Conservation (phyloP, 2,797 vertebrate genomes). For the Capromys pilorides region DNA sequence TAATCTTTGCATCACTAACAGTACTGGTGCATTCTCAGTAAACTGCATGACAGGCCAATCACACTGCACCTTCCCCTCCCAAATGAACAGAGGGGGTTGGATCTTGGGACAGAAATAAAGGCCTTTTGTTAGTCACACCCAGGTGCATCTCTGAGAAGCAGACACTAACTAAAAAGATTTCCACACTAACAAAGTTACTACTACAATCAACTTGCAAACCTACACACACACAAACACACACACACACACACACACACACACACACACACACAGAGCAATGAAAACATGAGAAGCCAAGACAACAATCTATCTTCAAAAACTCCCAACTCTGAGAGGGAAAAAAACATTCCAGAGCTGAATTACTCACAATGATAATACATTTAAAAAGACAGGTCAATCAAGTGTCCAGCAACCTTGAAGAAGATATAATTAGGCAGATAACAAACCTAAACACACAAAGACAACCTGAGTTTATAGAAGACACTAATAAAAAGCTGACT, state of each 20-base stretch:
- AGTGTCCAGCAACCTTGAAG: too few relatives aligned
- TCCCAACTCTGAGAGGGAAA: not conserved
- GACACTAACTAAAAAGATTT: not conserved
- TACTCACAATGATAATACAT: not conserved
- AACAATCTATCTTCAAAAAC: not conserved
- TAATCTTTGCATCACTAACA: not conserved
- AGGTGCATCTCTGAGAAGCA: not conserved
- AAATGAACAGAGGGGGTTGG: not conserved
- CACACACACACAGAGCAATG: not conserved
- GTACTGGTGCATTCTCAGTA: not conserved
- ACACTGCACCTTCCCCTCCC: not conserved
- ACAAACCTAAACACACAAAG: not conserved
- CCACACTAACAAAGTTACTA: too few relatives aligned
- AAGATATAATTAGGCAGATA: too few relatives aligned
- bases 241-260: too few relatives aligned
- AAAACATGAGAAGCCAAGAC: not conserved
- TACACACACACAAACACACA: not conserved
- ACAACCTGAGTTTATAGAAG: not conserved
- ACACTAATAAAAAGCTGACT: not conserved
- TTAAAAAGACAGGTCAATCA: not conserved
- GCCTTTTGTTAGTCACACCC: not conserved
- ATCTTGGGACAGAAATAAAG: not conserved
- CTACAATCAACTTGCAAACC: not conserved
- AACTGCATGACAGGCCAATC: not conserved
- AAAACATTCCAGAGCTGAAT: not conserved